A percentile compares a stretch with the other conserved stretches of the same genome.
These are phyloP conservation scores for Lagopus leucura DNA, from an alignment of 2,113 vertebrate species.

Conservation along the genomic window DNA sequence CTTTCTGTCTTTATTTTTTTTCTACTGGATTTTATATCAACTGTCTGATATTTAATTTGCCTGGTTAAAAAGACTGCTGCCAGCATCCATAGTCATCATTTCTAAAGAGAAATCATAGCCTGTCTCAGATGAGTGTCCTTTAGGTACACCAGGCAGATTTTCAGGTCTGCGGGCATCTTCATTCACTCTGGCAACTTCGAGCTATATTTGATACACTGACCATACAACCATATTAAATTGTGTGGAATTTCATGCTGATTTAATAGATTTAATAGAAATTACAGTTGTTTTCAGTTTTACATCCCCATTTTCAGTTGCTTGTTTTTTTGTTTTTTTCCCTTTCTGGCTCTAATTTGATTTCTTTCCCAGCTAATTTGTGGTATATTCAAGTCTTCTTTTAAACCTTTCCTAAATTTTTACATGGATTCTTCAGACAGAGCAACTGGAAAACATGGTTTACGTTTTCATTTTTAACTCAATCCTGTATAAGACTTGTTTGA, in stretches of 20 bases:
- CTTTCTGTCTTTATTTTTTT: neutral
- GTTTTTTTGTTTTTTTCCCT: neutral
- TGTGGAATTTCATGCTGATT: constrained; percentile 69
- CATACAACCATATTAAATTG: constrained; percentile 51
- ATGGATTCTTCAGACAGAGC: constrained; percentile 16
- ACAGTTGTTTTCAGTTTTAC: constrained; percentile 59
- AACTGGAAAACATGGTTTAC: neutral
- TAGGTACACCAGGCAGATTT: neutral
- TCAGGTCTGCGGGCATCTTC: neutral
- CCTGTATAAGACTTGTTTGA: neutral
- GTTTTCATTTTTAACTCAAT: neutral
- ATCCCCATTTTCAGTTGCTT: constrained; percentile 17
- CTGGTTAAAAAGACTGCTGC: neutral
- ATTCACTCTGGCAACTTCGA: constrained; percentile 37
- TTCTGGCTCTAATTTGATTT: constrained; percentile 47
- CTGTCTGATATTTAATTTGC: neutral
- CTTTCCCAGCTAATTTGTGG: constrained; percentile 44
- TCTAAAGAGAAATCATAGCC: neutral
- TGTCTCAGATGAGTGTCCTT: neutral
- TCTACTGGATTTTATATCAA: neutral
- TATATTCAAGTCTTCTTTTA: constrained; percentile 27
- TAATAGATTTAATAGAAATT: constrained; percentile 65
- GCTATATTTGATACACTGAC: constrained; percentile 53
- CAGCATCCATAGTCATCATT: neutral
- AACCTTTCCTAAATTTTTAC: constrained; percentile 15